Conservation (phyloP, 2,888 invertebrate genomes). For the Caenorhabditis sp. region DNA sequence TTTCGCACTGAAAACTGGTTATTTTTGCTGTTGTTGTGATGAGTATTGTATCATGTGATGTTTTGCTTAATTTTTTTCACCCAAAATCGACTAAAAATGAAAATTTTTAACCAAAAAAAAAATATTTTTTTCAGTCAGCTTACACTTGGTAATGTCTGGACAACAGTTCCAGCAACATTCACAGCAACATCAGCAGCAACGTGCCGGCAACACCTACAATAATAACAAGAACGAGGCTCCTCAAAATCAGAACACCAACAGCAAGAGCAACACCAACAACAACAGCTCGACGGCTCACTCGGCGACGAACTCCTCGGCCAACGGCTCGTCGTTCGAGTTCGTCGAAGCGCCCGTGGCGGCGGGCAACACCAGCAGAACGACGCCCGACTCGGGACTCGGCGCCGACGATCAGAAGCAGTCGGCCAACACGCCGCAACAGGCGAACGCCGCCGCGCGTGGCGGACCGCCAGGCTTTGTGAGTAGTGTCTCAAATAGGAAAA, state of each 20-base stretch:
- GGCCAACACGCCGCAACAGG: constrained; percentile 8
- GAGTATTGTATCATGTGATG: too few relatives aligned
- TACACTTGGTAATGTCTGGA: constrained; percentile 68
- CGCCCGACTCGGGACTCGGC: constrained; percentile 72
- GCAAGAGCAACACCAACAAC: constrained; percentile 1
- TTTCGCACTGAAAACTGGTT: too few relatives aligned
- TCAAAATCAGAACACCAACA: constrained; percentile 16
- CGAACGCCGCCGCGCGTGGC: constrained; percentile 5
- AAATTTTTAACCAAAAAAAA: too few relatives aligned
- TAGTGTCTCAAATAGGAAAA: not conserved
- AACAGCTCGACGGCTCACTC: constrained; percentile 16
- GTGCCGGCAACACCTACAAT: constrained; percentile 29
- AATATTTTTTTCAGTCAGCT: constrained; percentile 40
- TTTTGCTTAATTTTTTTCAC: not conserved
- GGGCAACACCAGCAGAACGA: constrained; percentile 67
- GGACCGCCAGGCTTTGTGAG: constrained; percentile 64
- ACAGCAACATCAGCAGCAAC: constrained; percentile 37
- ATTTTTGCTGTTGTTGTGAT: too few relatives aligned
- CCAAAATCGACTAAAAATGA: too few relatives aligned
- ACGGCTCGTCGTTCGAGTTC: constrained; percentile 44
- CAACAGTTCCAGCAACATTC: constrained; percentile 61
- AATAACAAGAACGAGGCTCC: constrained; percentile 37
- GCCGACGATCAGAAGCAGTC: constrained; percentile 61
- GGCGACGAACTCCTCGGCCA: constrained; percentile 33
- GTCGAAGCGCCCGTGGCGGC: constrained; percentile 44